Conservation (phyloP, 2,797 vertebrate species). For the Notamacropus eugenii region DNA sequence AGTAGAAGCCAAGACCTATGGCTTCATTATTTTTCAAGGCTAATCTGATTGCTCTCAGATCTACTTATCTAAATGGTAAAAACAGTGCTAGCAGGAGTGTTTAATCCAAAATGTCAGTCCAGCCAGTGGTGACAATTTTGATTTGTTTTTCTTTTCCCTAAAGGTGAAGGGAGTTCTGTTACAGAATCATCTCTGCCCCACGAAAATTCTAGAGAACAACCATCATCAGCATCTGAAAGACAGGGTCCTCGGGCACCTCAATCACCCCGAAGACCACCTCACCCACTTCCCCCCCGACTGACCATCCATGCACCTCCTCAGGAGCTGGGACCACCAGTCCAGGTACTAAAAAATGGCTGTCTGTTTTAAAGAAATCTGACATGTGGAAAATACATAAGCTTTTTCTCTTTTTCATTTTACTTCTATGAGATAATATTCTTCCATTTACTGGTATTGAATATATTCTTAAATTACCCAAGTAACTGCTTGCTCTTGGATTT, state of each 20-base stretch:
- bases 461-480: background rate
- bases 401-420: constrained; percentile 6
- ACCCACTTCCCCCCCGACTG: constrained; percentile 90
- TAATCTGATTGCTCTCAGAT: background rate
- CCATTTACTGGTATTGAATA: constrained; percentile 4
- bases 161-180: constrained; percentile 88
- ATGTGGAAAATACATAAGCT: background rate
- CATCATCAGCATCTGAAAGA: constrained; percentile 89
- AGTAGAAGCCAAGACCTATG: background rate
- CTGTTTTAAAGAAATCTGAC: background rate
- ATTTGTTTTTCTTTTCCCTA: background rate
- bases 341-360: constrained; percentile 82
- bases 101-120: background rate
- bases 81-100: background rate
- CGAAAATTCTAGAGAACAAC: constrained; percentile 91
- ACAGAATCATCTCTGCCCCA: constrained; percentile 89
- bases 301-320: constrained; percentile 92
- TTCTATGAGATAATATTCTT: background rate
- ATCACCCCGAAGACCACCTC: constrained; percentile 92
- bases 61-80: background rate
- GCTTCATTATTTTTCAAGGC: background rate
- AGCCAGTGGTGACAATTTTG: background rate
- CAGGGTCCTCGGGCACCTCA: constrained; percentile 90
- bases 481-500: background rate
- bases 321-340: constrained; percentile 92